Evolutionary conservation across 2,888 invertebrate genomes (phyloP).

Genomic region (Chirona hameri): DNA sequence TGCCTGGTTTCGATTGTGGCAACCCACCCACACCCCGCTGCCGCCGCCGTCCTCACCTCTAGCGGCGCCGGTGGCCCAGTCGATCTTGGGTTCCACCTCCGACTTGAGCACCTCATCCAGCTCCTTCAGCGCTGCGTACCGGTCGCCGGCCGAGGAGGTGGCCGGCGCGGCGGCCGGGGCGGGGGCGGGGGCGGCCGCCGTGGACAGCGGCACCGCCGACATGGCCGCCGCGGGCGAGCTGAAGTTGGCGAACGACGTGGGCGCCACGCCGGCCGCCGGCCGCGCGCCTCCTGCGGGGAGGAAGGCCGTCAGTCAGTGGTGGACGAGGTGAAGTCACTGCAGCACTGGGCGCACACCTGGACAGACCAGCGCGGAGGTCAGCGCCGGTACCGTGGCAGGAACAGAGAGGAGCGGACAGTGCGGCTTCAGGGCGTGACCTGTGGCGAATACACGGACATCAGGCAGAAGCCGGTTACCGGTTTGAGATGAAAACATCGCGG

Average conservation of each 20-base stretch:
- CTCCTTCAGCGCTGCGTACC: conserved; percentile 93
- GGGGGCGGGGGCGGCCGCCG: conserved; percentile 39
- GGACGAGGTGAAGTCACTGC: too few species aligned
- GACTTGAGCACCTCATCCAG: conserved; percentile 65
- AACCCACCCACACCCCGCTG: neutral
- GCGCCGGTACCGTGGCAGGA: too few species aligned
- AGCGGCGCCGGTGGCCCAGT: neutral
- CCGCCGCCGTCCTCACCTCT: neutral
- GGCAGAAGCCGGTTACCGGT: too few species aligned
- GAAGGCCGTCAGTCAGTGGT: too few species aligned
- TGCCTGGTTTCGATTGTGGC: too few species aligned
- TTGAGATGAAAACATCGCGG: too few species aligned
- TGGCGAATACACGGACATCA: too few species aligned
- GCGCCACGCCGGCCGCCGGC: conserved; percentile 9
- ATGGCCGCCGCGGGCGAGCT: conserved; percentile 43
- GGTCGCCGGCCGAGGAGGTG: conserved; percentile 61
- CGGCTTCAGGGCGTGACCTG: too few species aligned
- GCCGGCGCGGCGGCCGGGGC: conserved; percentile 36
- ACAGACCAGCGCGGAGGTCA: too few species aligned
- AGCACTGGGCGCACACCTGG: too few species aligned
- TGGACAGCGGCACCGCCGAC: conserved; percentile 45
- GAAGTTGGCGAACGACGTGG: conserved; percentile 35
- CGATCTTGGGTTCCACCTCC: conserved; percentile 32
- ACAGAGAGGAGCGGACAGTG: too few species aligned
- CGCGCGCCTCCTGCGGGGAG: neutral